Base-by-base conservation (phyloP, 2,113 vertebrate genomes). In the Nothocercus julius region DNA sequence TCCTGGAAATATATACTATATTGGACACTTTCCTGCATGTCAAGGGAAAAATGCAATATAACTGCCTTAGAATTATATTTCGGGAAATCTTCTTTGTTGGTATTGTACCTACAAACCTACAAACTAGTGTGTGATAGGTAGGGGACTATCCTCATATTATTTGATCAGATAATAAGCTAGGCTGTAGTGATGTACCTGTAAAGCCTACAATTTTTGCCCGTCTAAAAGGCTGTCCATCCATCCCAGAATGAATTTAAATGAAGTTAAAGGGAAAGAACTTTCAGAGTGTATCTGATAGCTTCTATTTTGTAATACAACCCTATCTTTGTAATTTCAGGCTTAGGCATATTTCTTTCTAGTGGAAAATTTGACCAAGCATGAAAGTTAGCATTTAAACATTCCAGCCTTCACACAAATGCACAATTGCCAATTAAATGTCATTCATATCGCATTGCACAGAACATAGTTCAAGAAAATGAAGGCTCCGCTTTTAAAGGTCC, bases 301-400 rank as follows among this genome's bases (percentile, higher is more conserved):
- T 77, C 5, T 69, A 2, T 59, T 73, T 73, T 22, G 61, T 4
- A 74, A 76, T 56, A 10, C 10, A 62, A 13, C 5, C 30, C 32
- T 42, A 7, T 38, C 28, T 56, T 59, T 77, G 9, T 19, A 68
- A 87, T 73, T 73, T 51, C 30, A 42, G 2, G 6, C 21, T 6
- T 28, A 5, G 5, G 2, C 25, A 14, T 7, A 11, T 30, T 44
- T 67, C 40, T 5, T 69, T 51, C 9, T 19, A 8, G 9, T 0
- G 9, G 9, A 21, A 47, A 79, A 56, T 82, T 22, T 74, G 3
- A 59, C 6, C 17, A 84, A 27, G 15, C 44, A n/a, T 5, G 38
- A 6, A 28, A 73, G 12, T n/a, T 53, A 58, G 17, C 7, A 68
- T 84, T 40, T 25, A 72, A 79, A 44, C 3, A 13, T 34, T 82